Base-by-base conservation (phyloP, 2,797 vertebrate species). In the Hephaestus fuliginosus region DNA sequence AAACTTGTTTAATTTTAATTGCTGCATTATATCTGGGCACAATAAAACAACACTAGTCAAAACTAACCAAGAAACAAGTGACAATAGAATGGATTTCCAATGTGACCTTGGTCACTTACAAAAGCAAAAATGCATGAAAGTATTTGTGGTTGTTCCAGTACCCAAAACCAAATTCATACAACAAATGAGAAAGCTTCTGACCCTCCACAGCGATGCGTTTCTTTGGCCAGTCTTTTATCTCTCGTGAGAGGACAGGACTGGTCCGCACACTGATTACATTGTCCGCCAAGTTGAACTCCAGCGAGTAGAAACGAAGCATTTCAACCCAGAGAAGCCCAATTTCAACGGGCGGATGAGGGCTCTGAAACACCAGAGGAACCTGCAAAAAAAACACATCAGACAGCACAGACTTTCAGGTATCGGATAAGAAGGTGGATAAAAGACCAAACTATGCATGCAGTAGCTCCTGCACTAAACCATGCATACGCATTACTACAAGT, bases 221-320 rank as follows among this genome's bases (percentile, higher is more conserved):
- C 93, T 97, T 99, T 36, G 97, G 97, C 98, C 98, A 99, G 89
- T 99, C 97, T 94, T 98, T 98, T 44, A 94, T 95, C 88, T 99
- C 97, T 43, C 98, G 93, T 68, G 96, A 97, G 68, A 98, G 87
- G 18, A 93, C 86, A 70, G 95, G 92, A 76, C 92, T 95, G 69
- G 97, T 96, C 69, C 97, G 96, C 78, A 99, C 97, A 49, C 96
- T 95, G 90, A 99, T 97, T 52, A 99, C 96, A 22, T 96, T 90
- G 76, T 98, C 97, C 62, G 96, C 93, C 92, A 98, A 93, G 90
- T 95, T 96, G 92, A 97, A 98, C 82, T 98, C 97, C 92, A 99
- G 94, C 2, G 97, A 96, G 92, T 98, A 99, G 89, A 98, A 99
- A 79, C 97, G 97, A 79, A 99, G 96, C 91, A 99, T 88, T 90